Evolutionary conservation across 2,113 vertebrate genomes (phyloP).

Genomic region (Hypanus sabinus): DNA sequence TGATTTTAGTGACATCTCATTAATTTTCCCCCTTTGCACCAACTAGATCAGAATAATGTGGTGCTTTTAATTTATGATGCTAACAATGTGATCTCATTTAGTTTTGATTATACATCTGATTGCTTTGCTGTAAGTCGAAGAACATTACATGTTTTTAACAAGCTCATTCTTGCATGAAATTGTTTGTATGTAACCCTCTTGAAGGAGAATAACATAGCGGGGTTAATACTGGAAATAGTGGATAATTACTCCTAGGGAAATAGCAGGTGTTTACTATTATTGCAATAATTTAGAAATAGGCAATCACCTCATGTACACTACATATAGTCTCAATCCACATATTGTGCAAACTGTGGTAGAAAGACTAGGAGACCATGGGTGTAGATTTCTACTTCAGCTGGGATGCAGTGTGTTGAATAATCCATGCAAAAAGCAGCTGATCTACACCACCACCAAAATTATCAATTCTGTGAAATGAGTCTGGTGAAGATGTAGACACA

Average conservation of each 20-base stretch:
- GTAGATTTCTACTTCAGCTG: background rate
- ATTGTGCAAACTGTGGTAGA: background rate
- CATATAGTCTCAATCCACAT: background rate
- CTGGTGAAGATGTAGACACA: too few relatives aligned
- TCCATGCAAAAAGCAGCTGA: background rate
- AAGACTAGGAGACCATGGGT: background rate
- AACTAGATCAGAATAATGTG: background rate
- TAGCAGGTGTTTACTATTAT: background rate
- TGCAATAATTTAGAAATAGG: background rate
- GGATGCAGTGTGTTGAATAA: background rate
- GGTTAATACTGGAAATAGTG: background rate
- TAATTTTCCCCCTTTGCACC: background rate
- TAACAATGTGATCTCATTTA: constrained; percentile 10
- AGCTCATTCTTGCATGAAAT: background rate
- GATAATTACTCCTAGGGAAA: background rate
- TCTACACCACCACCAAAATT: background rate
- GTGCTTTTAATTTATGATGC: background rate
- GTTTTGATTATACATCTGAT: background rate
- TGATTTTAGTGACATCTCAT: background rate
- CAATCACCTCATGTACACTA: background rate
- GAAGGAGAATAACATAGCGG: background rate
- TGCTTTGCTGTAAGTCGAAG: background rate
- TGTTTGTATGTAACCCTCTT: background rate
- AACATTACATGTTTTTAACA: background rate
- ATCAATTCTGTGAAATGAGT: background rate